Percentiles rank a stretch among this genome's conserved stretches.
These are phyloP conservation scores for Pteria penguin DNA, from an alignment of 2,888 invertebrate species.

Conservation along the genomic window DNA sequence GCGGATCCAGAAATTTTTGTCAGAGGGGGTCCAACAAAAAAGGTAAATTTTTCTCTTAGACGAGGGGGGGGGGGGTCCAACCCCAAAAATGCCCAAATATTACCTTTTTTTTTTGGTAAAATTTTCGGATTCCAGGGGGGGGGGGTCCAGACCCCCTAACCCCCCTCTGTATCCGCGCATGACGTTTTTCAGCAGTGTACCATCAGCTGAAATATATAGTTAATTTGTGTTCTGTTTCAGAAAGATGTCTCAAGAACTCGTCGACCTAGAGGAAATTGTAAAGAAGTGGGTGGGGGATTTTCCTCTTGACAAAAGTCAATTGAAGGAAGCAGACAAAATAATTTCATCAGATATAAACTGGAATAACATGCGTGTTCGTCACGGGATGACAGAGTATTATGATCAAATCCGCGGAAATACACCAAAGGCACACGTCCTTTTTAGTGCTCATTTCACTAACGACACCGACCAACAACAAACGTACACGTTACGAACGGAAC, in stretches of 20 bases:
- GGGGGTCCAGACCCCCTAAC: too few relatives aligned
- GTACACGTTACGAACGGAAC: constrained; percentile 78
- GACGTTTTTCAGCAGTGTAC: too few relatives aligned
- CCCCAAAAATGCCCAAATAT: too few relatives aligned
- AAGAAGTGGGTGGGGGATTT: constrained; percentile 62
- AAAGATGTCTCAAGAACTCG: constrained; percentile 60
- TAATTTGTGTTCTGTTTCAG: background rate
- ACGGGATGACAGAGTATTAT: constrained; percentile 74
- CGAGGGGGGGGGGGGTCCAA: too few relatives aligned
- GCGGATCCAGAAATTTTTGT: too few relatives aligned
- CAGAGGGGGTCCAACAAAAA: too few relatives aligned
- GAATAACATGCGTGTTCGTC: constrained; percentile 75
- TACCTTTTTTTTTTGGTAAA: too few relatives aligned
- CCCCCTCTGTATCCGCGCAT: too few relatives aligned
- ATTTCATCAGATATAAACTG: constrained; percentile 78
- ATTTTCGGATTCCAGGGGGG: too few relatives aligned
- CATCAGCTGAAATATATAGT: background rate
- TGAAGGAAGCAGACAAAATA: constrained; percentile 68
- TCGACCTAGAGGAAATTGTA: constrained; percentile 69
- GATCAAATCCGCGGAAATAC: constrained; percentile 58
- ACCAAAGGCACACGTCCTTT: constrained; percentile 73
- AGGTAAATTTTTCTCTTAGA: too few relatives aligned
- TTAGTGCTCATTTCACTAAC: constrained; percentile 78
- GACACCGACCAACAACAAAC: constrained; percentile 77
- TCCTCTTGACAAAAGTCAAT: constrained; percentile 63